Evolutionary conservation across 2,888 invertebrate species (phyloP).

Genomic region (Pammene aurita): DNA sequence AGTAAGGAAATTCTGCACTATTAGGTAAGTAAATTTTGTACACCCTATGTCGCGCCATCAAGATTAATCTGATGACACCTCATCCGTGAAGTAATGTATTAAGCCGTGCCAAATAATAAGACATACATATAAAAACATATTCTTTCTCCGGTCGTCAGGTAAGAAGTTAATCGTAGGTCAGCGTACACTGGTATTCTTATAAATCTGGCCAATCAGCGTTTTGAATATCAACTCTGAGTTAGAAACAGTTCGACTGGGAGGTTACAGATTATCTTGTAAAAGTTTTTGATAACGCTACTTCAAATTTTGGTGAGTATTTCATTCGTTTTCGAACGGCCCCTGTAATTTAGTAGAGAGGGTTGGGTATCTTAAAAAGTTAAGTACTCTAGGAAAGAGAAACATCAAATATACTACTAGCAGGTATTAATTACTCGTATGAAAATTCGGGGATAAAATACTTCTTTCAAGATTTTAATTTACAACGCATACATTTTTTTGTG

Average conservation of each 20-base stretch:
- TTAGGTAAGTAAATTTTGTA: no score
- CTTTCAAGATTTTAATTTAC: no score
- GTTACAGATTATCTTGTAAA: conserved; percentile 39
- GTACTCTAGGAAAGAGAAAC: neutral
- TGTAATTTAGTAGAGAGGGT: neutral
- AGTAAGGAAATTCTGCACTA: no score
- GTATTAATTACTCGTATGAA: no score
- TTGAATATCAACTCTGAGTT: conserved; percentile 5
- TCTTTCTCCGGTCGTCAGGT: no score
- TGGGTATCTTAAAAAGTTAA: neutral
- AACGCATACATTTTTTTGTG: no score
- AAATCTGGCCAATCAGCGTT: neutral
- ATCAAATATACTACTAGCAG: neutral
- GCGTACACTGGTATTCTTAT: neutral
- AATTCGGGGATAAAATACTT: no score
- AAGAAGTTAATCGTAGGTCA: neutral
- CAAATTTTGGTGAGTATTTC: conserved; percentile 33
- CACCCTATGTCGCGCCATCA: no score
- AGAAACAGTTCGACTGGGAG: conserved; percentile 31
- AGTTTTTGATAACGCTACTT: conserved; percentile 38
- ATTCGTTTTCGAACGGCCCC: conserved; percentile 22
- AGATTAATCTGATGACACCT: no score
- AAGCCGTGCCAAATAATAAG: no score
- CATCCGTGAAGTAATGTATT: no score
- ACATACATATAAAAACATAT: no score